Base-by-base conservation (phyloP, 53 echinoderm and acorn worm species). In the Luidia sarsii region DNA sequence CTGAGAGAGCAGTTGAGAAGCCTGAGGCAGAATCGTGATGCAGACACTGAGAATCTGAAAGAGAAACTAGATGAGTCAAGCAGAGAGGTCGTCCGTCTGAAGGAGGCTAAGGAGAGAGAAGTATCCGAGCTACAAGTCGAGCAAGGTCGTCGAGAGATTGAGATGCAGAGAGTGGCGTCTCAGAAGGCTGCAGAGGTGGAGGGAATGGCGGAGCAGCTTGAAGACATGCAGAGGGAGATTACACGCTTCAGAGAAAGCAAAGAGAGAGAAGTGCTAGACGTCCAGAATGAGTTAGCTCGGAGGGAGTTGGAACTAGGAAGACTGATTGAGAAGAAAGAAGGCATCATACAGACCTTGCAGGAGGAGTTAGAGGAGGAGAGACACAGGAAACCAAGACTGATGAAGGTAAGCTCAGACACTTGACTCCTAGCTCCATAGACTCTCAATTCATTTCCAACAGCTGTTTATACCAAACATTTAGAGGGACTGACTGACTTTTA, bases 331-430 rank as follows among this genome's bases (percentile, higher is more conserved):
- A 91, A 85, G 68, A 94, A 94, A 53, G 91, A 94, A 45, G 68
- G 85, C 14, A 28, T 86, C 52, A 91, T 94, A 64, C 65, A 39
- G 33, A 55, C 64, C 28, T 85, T 94, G 31, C 65, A 73, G 31
- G 89, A 89, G 23, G 94, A 94, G 55, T 82, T 94, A 39, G 91
- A 94, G 25, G 89, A 91, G 15, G 89, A 86, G 57, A 89, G 52
- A 54, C 30, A 37, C 35, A 86, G 86, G 31, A 91, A 79, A 54
- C 91, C 91, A 62, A 80, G 70, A 43, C 50, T 94, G 6, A 79
- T 67, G 65, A 81, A 66, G 66, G 67, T 79, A 48, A 14, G 33
- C n/a, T n/a, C n/a, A n/a, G n/a, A n/a, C n/a, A n/a, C n/a, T n/a
- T n/a, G n/a, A n/a, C n/a, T n/a, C n/a, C n/a, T n/a, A n/a, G n/a